phyloP scores from a whole-genome alignment of 2,888 invertebrate species.

The Frankliniella fusca region DNA sequence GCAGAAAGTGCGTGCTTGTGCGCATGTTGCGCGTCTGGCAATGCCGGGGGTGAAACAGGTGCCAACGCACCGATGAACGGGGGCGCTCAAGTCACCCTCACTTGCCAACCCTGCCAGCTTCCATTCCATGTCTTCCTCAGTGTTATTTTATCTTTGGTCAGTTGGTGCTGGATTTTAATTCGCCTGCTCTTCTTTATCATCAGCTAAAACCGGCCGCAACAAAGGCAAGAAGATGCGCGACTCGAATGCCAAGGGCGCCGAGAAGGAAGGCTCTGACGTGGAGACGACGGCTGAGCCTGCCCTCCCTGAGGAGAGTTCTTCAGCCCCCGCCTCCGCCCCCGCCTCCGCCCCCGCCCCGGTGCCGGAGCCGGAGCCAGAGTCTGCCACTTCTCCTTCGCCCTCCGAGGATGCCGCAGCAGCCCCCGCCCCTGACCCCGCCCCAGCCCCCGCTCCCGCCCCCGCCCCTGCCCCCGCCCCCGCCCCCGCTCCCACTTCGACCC shows the following conservation, averaged over 20 bases:
- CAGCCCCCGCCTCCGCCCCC: neutral
- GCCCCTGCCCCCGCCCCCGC: neutral
- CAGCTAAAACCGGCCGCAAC: constrained; percentile 40
- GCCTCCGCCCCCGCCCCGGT: neutral
- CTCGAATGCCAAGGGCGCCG: constrained; percentile 55
- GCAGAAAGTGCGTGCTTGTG: neutral
- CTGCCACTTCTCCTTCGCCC: neutral
- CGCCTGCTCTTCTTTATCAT: neutral
- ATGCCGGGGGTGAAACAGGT: constrained; percentile 30
- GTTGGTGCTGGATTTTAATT: neutral
- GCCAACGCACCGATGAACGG: constrained; percentile 29
- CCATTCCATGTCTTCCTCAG: neutral
- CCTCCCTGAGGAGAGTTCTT: neutral
- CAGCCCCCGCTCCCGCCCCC: neutral
- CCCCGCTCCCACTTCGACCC: neutral
- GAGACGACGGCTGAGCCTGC: constrained; percentile 52
- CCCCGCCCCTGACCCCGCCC: neutral
- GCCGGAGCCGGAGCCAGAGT: neutral
- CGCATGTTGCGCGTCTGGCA: constrained; percentile 30
- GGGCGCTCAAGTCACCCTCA: constrained; percentile 27
- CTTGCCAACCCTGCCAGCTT: neutral
- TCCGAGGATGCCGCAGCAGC: neutral
- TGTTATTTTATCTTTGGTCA: neutral
- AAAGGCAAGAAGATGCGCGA: constrained; percentile 53
- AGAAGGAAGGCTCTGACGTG: constrained; percentile 59